Base-by-base conservation (phyloP, 2,797 vertebrate species). In the Coregonus sp. region DNA sequence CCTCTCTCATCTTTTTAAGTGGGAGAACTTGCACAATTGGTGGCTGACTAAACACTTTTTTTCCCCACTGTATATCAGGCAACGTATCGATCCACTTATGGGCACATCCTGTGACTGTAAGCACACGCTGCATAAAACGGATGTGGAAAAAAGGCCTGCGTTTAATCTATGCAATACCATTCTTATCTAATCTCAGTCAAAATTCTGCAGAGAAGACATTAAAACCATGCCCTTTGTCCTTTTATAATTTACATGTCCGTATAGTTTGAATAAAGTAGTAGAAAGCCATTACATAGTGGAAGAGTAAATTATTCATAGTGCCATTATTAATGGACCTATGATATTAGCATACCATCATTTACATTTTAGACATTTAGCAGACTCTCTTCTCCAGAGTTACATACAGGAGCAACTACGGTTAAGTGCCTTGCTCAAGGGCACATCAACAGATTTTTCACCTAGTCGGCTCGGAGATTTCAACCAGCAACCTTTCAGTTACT, bases 291-390 rank as follows among this genome's bases (percentile, higher is more conserved):
- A 65, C 12, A 40, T 66, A 20, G n/a, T 25, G 37, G 16, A 25
- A 4, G 5, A 37, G 35, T 74, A 4, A 65, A 74, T 74, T 66
- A 74, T 74, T 74, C n/a, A 74, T 29, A 7, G 25, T 63, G 25
- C 15, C 18, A 65, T 65, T 47, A 65, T 50, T 74, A 66, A 65
- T 66, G 20, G n/a, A 18, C 56, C 18, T 47, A 18, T 74, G 56
- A 47, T 61, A 61, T 73, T 73, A 65, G 33, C 73, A 47, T 61
- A 61, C 56, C 56, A 65, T 4, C n/a, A 5, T 65, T 74, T 50
- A 66, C 63, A 16, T 66, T 29, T 31, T 2, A 29, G 4, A 15
- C 4, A 12, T 7, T 65, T 66, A 66, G 2, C 40, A 47, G 40
- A 11, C 40, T 47, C 40, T 47, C 40, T 47, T 2, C 11, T 11